Base-by-base conservation (phyloP, 2,797 vertebrate species). In the Dermochelys coriacea region DNA sequence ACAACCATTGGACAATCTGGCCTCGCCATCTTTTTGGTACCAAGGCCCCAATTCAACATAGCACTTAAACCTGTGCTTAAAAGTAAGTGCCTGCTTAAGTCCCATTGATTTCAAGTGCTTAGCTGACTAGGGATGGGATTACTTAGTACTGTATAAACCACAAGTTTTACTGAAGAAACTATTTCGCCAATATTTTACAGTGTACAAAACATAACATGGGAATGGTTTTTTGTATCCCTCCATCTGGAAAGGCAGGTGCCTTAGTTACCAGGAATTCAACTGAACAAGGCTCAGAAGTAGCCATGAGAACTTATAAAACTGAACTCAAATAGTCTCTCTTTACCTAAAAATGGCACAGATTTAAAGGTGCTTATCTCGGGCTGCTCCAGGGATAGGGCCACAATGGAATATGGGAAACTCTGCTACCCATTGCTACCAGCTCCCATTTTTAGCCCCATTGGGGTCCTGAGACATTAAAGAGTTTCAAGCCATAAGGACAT, bases 341-440 rank as follows among this genome's bases (percentile, higher is more conserved):
- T 82, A 93, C 90, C 45, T 79, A 55, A 57, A 86, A 79, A 19
- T 49, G 59, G 15, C 34, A 49, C 6, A 18, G 47, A 57, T 51
- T 25, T 7, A 79, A 78, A 86, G 55, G n/a, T 79, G 27, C 49
- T 91, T 78, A 80, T 90, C 82, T 93, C 84, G 90, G 89, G 61
- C 82, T 61, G 88, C 71, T 93, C 88, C 29, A 29, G 21, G 64
- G 37, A 81, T 54, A 75, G 64, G 41, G n/a, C 74, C 82, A 91
- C 84, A 80, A 94, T 71, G 92, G 81, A 90, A 95, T 93, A 34
- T 86, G 88, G 92, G 90, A 95, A 95, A 95, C 93, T 95, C 83
- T 96, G 85, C 41, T 93, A 90, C 91, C 86, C 75, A 64, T 90
- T 89, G 95, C 77, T 0, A 6, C 89, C 96, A 95, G 57, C 3